Base-by-base conservation (phyloP, 2,888 invertebrate species). In the Melanotus villosus region DNA sequence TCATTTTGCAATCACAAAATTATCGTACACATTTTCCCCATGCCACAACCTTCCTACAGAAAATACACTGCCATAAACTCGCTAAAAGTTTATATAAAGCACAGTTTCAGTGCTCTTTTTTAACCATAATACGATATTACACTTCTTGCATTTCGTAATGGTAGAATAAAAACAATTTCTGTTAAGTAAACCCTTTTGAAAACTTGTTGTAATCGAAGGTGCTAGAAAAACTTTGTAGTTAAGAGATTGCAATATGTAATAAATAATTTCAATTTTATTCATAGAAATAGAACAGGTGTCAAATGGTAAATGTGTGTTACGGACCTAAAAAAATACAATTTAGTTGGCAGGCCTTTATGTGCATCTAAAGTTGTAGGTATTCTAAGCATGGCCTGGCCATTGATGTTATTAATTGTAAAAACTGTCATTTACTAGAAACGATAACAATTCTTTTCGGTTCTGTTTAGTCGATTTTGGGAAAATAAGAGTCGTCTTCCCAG, bases 281-380 rank as follows among this genome's bases (percentile, higher is more conserved):
- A 26, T 59, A 32, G 14, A 34, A 18, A 9, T 21, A 52, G 32
- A 36, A 36, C 38, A 38, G 41, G 56, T 64, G 64, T 56, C 54
- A 64, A 30, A 34, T 54, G 32, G 32, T 57, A 57, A 57, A 57
- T 41, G 57, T 57, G n/a, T 71, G 73, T 70, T 69, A 73, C 65
- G 73, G 73, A 71, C 73, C 73, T 73, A 73, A 73, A 69, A 45
- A 38, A 66, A 59, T 71, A 60, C 69, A 71, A 73, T 69, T 62
- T 58, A 62, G 38, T 30, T 52, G 26, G 41, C 26, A 34, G 57
- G 57, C 57, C 57, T 52, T n/a, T 16, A 32, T 32, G 30, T 52
- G 16, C 16, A 9, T 26, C 21, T 12, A 16, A 16, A 41, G 18
- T 23, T n/a, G 2, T 43, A n/a, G n/a, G n/a, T n/a, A 50, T 7